A percentile compares a stretch with the other conserved stretches of the same genome.
phyloP scores from a whole-genome alignment of 2,797 vertebrate species.

The Anas georgica region DNA sequence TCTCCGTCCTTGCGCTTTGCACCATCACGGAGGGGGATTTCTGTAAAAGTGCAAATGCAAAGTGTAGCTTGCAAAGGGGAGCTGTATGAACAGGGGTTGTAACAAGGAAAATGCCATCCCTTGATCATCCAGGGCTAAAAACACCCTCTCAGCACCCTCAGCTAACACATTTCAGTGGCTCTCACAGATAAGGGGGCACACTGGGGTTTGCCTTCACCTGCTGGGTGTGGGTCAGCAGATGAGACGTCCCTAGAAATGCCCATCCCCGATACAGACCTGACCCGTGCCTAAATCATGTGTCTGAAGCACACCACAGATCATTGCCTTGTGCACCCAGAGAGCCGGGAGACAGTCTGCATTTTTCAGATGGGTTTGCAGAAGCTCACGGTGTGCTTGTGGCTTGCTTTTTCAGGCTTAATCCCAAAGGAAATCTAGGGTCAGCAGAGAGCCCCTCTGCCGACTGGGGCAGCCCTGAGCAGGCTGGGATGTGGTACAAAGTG shows the following conservation, averaged over 20 bases:
- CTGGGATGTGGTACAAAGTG: neutral
- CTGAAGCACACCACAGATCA: neutral
- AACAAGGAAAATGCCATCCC: rapidly evolving
- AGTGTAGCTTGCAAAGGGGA: neutral
- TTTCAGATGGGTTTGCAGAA: neutral
- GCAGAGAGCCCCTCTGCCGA: neutral
- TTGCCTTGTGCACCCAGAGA: neutral
- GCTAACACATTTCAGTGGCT: neutral
- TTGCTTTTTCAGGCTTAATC: neutral
- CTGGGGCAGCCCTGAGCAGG: neutral
- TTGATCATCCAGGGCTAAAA: neutral
- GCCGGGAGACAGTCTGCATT: neutral
- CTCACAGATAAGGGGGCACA: neutral
- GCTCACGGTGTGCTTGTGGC: neutral
- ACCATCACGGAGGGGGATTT: too few relatives aligned
- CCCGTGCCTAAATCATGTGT: neutral
- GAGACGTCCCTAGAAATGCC: neutral
- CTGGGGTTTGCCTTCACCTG: neutral
- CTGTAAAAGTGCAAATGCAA: neutral
- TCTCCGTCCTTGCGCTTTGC: neutral
- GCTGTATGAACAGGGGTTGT: rapidly evolving
- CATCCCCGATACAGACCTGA: neutral
- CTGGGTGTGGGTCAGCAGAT: neutral
- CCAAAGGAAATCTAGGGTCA: neutral
- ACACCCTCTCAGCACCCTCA: neutral